These are phyloP conservation scores for Drosophila kikkawai DNA, from an alignment of 1,140 invertebrate genomes.

Conservation along the genomic window DNA sequence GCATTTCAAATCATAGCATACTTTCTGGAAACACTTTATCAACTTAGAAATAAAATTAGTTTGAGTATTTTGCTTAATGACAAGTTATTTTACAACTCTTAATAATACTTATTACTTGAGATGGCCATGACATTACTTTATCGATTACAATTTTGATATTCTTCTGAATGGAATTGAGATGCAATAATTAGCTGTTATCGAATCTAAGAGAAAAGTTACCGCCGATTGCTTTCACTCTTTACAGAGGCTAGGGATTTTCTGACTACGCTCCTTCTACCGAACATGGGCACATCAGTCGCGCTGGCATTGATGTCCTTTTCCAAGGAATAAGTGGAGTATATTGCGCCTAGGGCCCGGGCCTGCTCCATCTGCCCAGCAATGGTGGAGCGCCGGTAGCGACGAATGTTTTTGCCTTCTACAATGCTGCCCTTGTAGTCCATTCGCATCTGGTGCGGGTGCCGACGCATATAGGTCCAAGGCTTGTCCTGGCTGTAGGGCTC, in stretches of 20 bases:
- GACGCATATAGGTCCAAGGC: constrained; percentile 46
- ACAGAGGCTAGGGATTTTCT: neutral
- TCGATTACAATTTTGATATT: neutral
- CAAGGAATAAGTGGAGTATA: neutral
- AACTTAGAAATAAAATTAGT: no score
- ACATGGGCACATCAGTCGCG: neutral
- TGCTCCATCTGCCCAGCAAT: neutral
- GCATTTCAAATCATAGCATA: no score
- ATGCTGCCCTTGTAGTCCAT: no score
- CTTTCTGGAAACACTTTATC: no score
- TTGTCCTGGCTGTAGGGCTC: constrained; percentile 33
- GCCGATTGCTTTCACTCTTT: neutral
- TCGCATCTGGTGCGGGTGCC: constrained; percentile 30
- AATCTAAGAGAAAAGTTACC: neutral
- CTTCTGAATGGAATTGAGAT: neutral
- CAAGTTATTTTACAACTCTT: no score
- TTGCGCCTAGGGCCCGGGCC: neutral
- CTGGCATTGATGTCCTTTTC: neutral
- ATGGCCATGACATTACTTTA: neutral
- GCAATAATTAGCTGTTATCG: neutral
- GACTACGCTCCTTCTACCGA: neutral
- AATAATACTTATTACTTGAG: neutral
- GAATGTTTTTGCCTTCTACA: neutral
- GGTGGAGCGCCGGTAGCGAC: constrained; percentile 26
- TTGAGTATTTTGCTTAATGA: no score